Base-by-base conservation (phyloP, 2,113 vertebrate species). In the Gobius niger region DNA sequence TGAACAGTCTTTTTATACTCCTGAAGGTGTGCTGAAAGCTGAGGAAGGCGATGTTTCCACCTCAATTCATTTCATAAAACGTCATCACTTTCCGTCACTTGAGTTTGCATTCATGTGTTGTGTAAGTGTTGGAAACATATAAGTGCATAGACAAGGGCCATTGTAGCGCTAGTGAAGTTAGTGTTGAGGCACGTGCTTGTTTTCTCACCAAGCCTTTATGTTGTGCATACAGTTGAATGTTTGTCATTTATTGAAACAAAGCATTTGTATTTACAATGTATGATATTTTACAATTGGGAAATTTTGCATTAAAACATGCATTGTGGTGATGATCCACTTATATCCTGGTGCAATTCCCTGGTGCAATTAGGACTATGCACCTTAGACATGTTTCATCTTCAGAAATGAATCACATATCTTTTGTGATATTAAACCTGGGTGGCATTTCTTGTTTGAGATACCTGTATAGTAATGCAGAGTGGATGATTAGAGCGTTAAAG, bases 401-500 rank as follows among this genome's bases (percentile, higher is more conserved):
- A 7, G 34, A 15, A 11, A 1, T 9, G 59, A 56, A 12, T 15
- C 2, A 44, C 67, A 11, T 19, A 6, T 51, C 11, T 42, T n/a
- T n/a, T 11, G 61, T 42, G 12, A 67, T 56, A 62, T 68, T 63
- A 85, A 54, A 68, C 83, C 78, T 87, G 80, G 83, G 85, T 88
- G 85, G 87, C 73, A 73, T 68, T 24, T 53, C 63, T 60, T 86
- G 76, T 86, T 87, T 77, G 42, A 81, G 84, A 82, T 87, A 85
- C 63, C 51, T 69, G 64, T 65, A 57, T 65, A 54, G 52, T 77
- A 70, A 78, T 80, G 78, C 72, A 82, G 77, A 80, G 82, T 75
- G 78, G 82, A 63, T 78, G 86, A 87, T 89, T 86, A 81, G 73
- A 82, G 71, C 78, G 87, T 88, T 53, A 81, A 81, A 76, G 74